phyloP scores from a whole-genome alignment of 1,140 invertebrate species.

The Brachionus manjavacas region DNA sequence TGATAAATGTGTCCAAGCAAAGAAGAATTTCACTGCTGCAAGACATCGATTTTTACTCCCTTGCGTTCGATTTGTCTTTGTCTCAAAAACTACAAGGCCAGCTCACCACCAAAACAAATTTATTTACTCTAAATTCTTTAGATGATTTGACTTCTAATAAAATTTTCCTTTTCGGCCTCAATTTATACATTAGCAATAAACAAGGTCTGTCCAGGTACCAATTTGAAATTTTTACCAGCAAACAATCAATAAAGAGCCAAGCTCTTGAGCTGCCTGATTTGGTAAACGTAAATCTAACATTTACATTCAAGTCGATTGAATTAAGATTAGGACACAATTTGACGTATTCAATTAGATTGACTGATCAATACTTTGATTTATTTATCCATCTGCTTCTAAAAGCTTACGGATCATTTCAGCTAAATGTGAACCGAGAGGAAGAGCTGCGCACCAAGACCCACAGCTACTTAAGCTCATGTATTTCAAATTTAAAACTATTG shows the following conservation, averaged over 20 bases:
- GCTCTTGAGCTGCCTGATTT: not conserved
- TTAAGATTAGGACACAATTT: not conserved
- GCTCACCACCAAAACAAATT: not conserved
- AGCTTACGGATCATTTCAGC: slow-evolving; percentile 12
- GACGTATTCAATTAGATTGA: not conserved
- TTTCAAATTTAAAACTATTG: not conserved
- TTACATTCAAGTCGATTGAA: slow-evolving; percentile 21
- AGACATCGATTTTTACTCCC: slow-evolving; percentile 8
- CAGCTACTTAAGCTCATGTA: not conserved
- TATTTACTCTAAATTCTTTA: not conserved
- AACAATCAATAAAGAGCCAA: not conserved
- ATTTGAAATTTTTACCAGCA: slow-evolving; percentile 4
- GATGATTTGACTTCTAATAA: slow-evolving; percentile 17
- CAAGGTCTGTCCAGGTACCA: not conserved
- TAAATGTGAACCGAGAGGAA: not conserved
- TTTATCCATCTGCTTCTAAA: not conserved
- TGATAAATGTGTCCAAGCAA: slow-evolving; percentile 6
- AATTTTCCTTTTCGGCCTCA: slow-evolving; percentile 5
- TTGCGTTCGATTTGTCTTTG: not conserved
- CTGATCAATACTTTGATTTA: slow-evolving; percentile 17
- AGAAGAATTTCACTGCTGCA: not conserved
- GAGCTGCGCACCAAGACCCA: not conserved
- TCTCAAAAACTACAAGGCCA: not conserved
- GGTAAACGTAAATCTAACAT: not conserved
- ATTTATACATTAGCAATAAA: not conserved